Percentiles rank a stretch among this genome's conserved stretches.
Conservation (phyloP, 2,797 vertebrate genomes). For the Cossypha dichroa region DNA sequence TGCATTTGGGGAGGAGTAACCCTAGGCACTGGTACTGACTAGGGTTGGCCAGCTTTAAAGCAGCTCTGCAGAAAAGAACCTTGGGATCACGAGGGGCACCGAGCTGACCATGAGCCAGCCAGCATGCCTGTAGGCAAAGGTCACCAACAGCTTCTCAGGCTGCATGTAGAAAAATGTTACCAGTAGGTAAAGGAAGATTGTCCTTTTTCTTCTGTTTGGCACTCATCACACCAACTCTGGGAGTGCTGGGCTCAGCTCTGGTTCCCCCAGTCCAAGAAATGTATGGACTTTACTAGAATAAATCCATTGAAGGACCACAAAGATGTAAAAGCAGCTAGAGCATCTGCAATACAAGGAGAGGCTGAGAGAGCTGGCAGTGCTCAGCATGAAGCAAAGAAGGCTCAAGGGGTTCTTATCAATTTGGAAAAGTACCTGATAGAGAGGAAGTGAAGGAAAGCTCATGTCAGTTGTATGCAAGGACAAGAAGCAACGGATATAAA, state of each 20-base stretch:
- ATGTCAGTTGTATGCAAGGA: too few species aligned
- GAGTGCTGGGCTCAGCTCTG: background rate
- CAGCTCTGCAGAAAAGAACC: background rate
- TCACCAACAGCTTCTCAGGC: background rate
- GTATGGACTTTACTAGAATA: background rate
- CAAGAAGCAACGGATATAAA: background rate
- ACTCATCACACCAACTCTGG: background rate
- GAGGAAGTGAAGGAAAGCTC: background rate
- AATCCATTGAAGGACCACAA: background rate
- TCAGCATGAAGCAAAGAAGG: background rate
- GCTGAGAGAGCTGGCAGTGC: background rate
- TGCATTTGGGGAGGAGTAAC: background rate
- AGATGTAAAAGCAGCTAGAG: background rate
- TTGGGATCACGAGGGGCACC: background rate
- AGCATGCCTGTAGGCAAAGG: fast-evolving
- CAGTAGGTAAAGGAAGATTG: background rate
- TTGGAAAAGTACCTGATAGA: background rate
- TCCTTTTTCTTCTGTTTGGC: background rate
- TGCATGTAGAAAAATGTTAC: background rate
- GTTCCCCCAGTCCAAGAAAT: background rate
- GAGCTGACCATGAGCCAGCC: background rate
- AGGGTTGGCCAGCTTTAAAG: background rate
- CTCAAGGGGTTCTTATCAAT: background rate
- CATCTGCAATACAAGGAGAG: background rate
- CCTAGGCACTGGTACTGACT: fast-evolving